Base-by-base conservation (phyloP, 1,140 invertebrate genomes). In the Batillaria attramentaria region DNA sequence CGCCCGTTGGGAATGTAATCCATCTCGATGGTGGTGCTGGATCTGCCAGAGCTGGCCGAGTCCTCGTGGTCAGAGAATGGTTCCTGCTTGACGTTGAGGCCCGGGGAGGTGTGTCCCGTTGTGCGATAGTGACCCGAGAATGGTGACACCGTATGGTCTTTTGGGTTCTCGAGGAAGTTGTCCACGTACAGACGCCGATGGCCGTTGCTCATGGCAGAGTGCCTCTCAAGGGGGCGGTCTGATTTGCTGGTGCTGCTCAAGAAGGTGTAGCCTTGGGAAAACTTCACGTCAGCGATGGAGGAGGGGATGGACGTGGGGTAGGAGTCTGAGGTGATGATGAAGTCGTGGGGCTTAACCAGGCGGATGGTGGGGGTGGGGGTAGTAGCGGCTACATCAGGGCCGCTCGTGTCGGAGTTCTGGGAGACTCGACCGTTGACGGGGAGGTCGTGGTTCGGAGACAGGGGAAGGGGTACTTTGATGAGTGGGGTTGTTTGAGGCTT, bases 291-390 rank as follows among this genome's bases (percentile, higher is more conserved):
- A 4, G 5, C 57, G 4, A 4, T 8, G 57, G 4, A n/a, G 57
- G 57, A 4, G 6, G 31, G 20, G 57, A 24, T 28, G 6, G 24
- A 60, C 8, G 57, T 20, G 24, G 57, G 24, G 5, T 4, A 60
- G 57, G 57, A 60, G 24, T 20, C 37, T 6, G 33, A 13, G 6
- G 24, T 31, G 72, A 74, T 60, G 50, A 37, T n/a, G 18, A 75
- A 39, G 54, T 65, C 73, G 4, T 73, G 50, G 43, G 73, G 50
- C 37, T 75, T 75, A 24, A 65, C 37, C 73, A 75, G 57, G 35
- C 33, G 39, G 28, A 73, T 73, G 50, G 24, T 8, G 4, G 72
- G 33, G 4, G 20, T 37, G 31, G 57, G 20, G 33, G 28, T 43
- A 28, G 18, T 42, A 5, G 24, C 20, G 20, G 35, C 50, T 54